These are phyloP conservation scores for Euura saliciscinereae DNA, from an alignment of 1,140 invertebrate genomes.

Conservation along the genomic window DNA sequence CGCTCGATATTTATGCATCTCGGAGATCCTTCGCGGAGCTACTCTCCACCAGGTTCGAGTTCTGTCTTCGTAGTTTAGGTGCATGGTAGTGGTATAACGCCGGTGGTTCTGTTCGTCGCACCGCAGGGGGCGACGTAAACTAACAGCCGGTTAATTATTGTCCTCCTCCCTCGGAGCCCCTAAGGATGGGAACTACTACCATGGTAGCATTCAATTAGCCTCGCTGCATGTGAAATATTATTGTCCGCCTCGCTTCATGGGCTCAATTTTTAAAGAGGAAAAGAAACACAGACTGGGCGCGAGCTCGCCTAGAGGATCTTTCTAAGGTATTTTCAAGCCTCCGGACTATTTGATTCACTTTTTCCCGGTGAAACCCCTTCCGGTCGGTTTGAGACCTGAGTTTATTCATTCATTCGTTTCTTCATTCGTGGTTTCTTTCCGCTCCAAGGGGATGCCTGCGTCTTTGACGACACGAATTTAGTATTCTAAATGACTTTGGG, in stretches of 20 bases:
- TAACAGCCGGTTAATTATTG: conserved; percentile 55
- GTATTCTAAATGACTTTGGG: neutral
- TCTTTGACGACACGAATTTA: neutral
- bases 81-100: neutral
- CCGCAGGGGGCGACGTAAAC: conserved; percentile 51
- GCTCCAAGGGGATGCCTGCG: neutral
- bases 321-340: conserved; percentile 2
- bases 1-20: conserved; percentile 48
- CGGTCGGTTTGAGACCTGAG: neutral
- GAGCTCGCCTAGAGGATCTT: neutral
- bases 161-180: conserved; percentile 24
- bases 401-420: conserved; percentile 3
- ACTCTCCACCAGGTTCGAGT: neutral
- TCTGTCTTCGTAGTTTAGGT: neutral
- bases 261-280: conserved; percentile 42
- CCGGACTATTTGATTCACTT: conserved; percentile 7
- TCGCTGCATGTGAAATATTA: conserved; percentile 57
- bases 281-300: neutral
- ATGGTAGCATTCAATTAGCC: conserved; percentile 61
- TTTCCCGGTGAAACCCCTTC: neutral
- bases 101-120: conserved; percentile 16
- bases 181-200: conserved; percentile 50
- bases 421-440: neutral
- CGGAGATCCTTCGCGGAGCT: conserved; percentile 13
- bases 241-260: conserved; percentile 39